Conservation (phyloP, 2,888 invertebrate genomes). For the Coenonympha glycerion region DNA sequence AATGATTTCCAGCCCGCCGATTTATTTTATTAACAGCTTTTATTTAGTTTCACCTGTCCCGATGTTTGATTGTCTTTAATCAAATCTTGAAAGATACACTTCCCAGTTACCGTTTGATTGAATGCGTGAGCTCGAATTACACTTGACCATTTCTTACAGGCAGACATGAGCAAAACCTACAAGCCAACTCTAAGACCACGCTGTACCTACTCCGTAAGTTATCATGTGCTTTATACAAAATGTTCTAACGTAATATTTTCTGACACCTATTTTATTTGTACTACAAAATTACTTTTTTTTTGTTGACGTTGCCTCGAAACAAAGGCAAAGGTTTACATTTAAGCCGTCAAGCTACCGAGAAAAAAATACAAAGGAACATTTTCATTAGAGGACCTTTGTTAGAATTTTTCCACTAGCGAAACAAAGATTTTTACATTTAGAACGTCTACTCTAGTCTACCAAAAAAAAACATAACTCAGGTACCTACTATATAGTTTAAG, state of each 20-base stretch:
- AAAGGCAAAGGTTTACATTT: neutral
- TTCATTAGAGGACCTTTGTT: neutral
- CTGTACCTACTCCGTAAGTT: too few species aligned
- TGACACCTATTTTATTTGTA: neutral
- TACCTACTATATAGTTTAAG: neutral
- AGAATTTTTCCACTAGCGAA: neutral
- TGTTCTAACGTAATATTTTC: neutral
- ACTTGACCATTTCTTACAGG: too few species aligned
- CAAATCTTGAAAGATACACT: too few species aligned
- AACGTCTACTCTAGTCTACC: neutral
- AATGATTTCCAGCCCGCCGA: too few species aligned
- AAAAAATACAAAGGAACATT: neutral
- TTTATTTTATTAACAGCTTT: too few species aligned
- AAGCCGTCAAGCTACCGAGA: neutral
- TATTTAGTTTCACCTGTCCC: too few species aligned
- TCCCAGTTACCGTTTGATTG: too few species aligned
- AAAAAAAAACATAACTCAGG: neutral
- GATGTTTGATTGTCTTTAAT: too few species aligned
- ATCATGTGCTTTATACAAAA: too few species aligned
- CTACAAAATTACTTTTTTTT: neutral
- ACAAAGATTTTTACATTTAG: neutral
- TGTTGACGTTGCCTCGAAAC: neutral
- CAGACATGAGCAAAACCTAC: too few species aligned
- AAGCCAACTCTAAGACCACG: too few species aligned
- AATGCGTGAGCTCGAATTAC: too few species aligned